Evolutionary conservation across 2,797 vertebrate species (phyloP).

Genomic region (Siniperca scherzeri): DNA sequence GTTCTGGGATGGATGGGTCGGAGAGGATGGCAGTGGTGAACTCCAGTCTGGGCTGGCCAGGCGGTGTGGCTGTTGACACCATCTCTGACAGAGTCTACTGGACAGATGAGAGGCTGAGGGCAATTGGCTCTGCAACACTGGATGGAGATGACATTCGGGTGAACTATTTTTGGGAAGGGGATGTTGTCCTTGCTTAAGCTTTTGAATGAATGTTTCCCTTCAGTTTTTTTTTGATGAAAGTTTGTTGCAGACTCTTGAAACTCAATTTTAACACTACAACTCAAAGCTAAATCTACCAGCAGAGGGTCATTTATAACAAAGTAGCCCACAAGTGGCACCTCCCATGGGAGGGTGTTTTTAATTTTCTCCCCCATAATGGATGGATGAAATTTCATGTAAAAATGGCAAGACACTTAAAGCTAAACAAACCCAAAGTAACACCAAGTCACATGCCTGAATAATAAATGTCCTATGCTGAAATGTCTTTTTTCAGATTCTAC

Average conservation of each 20-base stretch:
- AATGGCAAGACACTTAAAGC: neutral
- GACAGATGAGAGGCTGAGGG: conserved; percentile 91
- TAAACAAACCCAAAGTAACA: neutral
- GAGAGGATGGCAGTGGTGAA: conserved; percentile 83
- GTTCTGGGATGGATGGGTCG: conserved; percentile 93
- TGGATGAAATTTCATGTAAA: neutral
- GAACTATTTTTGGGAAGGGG: neutral
- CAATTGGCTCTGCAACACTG: conserved; percentile 88
- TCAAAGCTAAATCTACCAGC: neutral
- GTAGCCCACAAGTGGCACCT: neutral
- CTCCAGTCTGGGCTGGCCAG: conserved; percentile 90
- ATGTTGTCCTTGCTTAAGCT: neutral
- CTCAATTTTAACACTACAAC: neutral
- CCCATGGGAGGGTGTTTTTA: neutral
- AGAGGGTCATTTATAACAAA: neutral
- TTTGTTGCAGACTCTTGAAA: neutral
- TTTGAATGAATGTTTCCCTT: neutral
- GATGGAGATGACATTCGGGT: conserved; percentile 89
- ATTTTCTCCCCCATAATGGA: too few species aligned
- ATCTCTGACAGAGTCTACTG: conserved; percentile 90
- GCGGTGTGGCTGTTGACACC: conserved; percentile 89
- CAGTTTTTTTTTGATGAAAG: neutral
- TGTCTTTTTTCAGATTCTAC: conserved; percentile 85
- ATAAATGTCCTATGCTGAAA: neutral
- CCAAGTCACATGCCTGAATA: neutral